phyloP scores from a whole-genome alignment of 2,113 vertebrate genomes.

The Chloropsis cyanopogon region DNA sequence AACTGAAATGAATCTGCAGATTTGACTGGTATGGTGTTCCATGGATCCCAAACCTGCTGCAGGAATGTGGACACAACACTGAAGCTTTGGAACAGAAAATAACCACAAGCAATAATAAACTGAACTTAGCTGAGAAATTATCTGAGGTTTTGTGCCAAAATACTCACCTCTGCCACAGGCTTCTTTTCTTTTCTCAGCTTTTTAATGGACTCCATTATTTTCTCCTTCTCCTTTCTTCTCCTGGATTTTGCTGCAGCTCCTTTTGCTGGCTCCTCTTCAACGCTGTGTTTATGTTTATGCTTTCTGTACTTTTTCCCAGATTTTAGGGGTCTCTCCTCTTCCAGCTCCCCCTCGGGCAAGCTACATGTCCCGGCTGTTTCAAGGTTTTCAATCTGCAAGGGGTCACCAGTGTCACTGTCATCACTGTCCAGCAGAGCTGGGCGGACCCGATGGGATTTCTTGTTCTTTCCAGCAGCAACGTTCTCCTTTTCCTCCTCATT shows the following conservation, averaged over 20 bases:
- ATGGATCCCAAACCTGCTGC: neutral
- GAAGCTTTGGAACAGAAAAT: neutral
- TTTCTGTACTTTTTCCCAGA: slow-evolving; percentile 39
- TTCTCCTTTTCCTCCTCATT: slow-evolving; percentile 40
- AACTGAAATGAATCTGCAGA: neutral
- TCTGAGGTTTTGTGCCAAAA: neutral
- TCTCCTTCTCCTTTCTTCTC: slow-evolving; percentile 67
- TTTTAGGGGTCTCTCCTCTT: neutral
- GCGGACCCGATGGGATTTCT: slow-evolving; percentile 27
- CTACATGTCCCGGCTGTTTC: neutral
- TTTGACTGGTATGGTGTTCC: too few species aligned
- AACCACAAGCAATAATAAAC: neutral
- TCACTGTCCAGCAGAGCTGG: slow-evolving; percentile 64
- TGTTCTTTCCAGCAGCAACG: neutral
- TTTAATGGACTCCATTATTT: slow-evolving; percentile 51
- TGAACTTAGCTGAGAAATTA: neutral
- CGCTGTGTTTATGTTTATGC: neutral
- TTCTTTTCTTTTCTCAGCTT: slow-evolving; percentile 70
- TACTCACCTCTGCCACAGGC: slow-evolving; percentile 55
- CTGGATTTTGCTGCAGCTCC: slow-evolving; percentile 67
- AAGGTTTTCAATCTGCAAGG: neutral
- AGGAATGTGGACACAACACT: neutral
- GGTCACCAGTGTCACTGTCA: slow-evolving; percentile 60
- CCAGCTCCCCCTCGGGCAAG: neutral
- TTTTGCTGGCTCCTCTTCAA: neutral